These are phyloP conservation scores for Hemiprocne comata DNA, from an alignment of 2,113 vertebrate genomes.

Conservation along the genomic window DNA sequence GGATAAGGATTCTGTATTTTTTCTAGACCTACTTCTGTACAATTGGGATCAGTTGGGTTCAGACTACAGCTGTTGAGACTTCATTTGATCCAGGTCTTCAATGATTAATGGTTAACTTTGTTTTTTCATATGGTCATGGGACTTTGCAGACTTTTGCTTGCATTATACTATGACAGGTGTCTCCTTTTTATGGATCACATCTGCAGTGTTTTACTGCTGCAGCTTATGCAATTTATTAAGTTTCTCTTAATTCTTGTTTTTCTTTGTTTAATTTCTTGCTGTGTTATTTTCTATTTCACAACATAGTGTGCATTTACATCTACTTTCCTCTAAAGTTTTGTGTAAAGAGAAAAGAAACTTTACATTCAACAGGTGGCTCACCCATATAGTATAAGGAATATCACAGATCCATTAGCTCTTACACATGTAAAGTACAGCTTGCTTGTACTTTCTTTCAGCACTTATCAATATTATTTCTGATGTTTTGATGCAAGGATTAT, in stretches of 20 bases:
- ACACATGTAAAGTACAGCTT: neutral
- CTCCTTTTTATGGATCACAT: neutral
- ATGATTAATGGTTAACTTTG: neutral
- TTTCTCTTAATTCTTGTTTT: neutral
- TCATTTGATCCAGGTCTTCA: neutral
- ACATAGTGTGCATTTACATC: neutral
- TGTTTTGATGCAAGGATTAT: neutral
- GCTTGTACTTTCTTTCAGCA: neutral
- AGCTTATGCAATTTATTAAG: neutral
- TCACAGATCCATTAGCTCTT: neutral
- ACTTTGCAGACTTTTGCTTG: neutral
- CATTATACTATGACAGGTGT: neutral
- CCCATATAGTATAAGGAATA: neutral
- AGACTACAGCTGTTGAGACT: neutral
- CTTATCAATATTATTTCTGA: neutral
- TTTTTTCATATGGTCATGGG: neutral
- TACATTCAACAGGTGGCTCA: neutral
- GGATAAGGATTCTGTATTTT: neutral
- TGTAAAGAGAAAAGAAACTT: neutral
- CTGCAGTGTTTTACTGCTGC: neutral
- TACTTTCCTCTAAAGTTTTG: neutral
- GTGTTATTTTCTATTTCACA: neutral
- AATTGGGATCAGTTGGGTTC: neutral
- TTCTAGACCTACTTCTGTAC: neutral
- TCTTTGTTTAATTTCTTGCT: neutral